Evolutionary conservation across 2,797 vertebrate genomes (phyloP).

Genomic region (Saguinus oedipus): DNA sequence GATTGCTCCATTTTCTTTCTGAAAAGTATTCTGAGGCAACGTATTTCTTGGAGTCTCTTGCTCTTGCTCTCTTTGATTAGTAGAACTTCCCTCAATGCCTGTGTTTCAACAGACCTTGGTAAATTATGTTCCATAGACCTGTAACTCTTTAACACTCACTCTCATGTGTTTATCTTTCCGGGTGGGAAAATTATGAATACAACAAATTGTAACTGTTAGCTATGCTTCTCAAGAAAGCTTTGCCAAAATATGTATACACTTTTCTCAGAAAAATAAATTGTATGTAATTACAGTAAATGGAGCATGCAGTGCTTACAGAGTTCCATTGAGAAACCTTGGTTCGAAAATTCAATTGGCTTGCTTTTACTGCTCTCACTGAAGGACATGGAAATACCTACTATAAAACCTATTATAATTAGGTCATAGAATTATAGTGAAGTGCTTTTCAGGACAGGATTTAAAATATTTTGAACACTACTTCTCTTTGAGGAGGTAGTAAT

Average conservation of each 20-base stretch:
- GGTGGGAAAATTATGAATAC: background rate
- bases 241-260: background rate
- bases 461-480: background rate
- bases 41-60: background rate
- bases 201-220: background rate
- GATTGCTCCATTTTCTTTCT: background rate
- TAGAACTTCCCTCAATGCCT: background rate
- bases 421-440: background rate
- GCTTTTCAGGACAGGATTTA: background rate
- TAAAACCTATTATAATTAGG: background rate
- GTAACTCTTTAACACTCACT: background rate
- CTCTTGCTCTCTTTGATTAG: background rate
- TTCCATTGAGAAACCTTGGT: background rate
- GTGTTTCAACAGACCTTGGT: background rate
- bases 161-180: background rate
- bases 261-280: constrained; percentile 25
- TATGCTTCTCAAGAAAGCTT: constrained; percentile 8
- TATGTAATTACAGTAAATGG: background rate
- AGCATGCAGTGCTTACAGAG: background rate
- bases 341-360: background rate
- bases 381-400: background rate
- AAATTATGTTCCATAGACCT: background rate
- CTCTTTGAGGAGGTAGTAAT: background rate
- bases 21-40: background rate
- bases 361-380: background rate